phyloP scores from a whole-genome alignment of 1,140 invertebrate genomes.

The Drosophila persimilis region DNA sequence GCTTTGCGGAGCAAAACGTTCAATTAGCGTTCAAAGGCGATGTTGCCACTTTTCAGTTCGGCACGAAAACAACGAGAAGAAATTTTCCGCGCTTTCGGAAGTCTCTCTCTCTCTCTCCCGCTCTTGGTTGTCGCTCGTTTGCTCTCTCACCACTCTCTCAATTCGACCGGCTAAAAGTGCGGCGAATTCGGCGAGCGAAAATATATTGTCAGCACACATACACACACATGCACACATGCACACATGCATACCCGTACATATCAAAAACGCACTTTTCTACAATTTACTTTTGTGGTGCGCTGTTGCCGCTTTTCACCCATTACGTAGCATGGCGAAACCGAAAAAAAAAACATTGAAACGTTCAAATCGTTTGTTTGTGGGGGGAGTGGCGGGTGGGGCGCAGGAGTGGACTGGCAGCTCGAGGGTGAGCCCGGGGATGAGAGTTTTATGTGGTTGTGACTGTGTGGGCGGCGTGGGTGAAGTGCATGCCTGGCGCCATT shows the following conservation, averaged over 20 bases:
- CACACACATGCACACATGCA: slow-evolving; percentile 35
- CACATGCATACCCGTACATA: slow-evolving; percentile 9
- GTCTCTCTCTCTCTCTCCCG: slow-evolving; percentile 25
- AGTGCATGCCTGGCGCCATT: slow-evolving; percentile 55
- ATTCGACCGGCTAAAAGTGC: slow-evolving; percentile 45
- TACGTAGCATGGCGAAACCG: slow-evolving; percentile 74
- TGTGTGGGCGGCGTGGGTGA: not conserved
- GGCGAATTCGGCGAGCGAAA: slow-evolving; percentile 59
- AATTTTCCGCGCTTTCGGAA: slow-evolving; percentile 79
- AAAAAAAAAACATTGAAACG: slow-evolving; percentile 24
- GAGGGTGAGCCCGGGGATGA: not conserved
- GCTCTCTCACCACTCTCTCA: slow-evolving; percentile 15
- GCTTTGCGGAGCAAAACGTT: slow-evolving; percentile 53
- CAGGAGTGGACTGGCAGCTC: not conserved
- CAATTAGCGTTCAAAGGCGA: slow-evolving; percentile 67
- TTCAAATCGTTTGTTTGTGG: not conserved
- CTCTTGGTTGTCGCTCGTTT: slow-evolving; percentile 25
- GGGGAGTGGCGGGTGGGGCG: not conserved
- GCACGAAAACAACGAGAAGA: slow-evolving; percentile 60
- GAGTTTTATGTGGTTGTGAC: not conserved
- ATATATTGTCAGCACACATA: slow-evolving; percentile 54
- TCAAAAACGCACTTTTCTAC: slow-evolving; percentile 38
- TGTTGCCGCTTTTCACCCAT: slow-evolving; percentile 66
- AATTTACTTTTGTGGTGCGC: slow-evolving; percentile 59
- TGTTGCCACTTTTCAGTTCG: slow-evolving; percentile 64